phyloP scores from a whole-genome alignment of 1,140 invertebrate species.

The Pogonomyrmex californicus region DNA sequence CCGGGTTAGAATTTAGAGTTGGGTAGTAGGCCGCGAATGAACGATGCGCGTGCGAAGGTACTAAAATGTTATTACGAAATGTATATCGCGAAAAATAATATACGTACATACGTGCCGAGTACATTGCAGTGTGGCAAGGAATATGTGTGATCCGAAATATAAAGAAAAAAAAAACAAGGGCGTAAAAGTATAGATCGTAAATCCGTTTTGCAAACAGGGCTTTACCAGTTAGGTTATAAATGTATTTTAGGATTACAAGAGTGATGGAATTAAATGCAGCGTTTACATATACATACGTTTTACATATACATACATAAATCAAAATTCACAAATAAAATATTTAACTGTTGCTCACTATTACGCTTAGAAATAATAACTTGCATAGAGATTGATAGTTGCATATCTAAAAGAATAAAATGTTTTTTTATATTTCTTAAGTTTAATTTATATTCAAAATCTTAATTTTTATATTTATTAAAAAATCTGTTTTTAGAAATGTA shows the following conservation, averaged over 20 bases:
- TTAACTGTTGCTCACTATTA: slow-evolving; percentile 6
- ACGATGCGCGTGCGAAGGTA: slow-evolving; percentile 11
- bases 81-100: slow-evolving; percentile 31
- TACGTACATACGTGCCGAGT: slow-evolving; percentile 21
- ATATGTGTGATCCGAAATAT: slow-evolving; percentile 29
- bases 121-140: slow-evolving; percentile 15
- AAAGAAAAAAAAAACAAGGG: slow-evolving; percentile 33
- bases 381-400: background rate
- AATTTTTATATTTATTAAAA: background rate
- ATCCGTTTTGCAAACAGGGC: slow-evolving; percentile 49
- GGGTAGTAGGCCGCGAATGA: slow-evolving; percentile 11
- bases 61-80: slow-evolving; percentile 27
- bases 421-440: background rate
- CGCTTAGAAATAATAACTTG: slow-evolving; percentile 11
- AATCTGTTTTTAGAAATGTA: background rate
- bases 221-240: slow-evolving; percentile 41
- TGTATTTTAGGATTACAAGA: slow-evolving; percentile 57
- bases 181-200: slow-evolving; percentile 46
- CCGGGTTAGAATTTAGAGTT: slow-evolving; percentile 6
- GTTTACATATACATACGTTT: background rate
- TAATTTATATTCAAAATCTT: background rate
- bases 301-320: slow-evolving; percentile 6
- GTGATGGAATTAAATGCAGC: slow-evolving; percentile 14
- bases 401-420: background rate
- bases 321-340: slow-evolving; percentile 29